Base-by-base conservation (phyloP, 1,140 invertebrate species). In the Hermetia illucens region DNA sequence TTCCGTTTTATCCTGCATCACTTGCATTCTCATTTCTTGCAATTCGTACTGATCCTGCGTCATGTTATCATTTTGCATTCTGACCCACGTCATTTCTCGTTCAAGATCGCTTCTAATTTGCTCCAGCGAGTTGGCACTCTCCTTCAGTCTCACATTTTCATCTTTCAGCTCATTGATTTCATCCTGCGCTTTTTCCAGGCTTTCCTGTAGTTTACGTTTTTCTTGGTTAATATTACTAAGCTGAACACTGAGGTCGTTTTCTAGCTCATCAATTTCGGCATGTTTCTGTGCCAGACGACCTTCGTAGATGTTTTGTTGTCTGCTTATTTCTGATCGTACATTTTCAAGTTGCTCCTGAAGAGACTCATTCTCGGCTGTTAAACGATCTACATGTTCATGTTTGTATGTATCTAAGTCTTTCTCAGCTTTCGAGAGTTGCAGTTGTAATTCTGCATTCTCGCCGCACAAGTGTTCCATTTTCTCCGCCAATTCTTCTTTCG, bases 211-310 rank as follows among this genome's bases (percentile, higher is more conserved):
- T 4, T 52, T 46, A 30, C 66, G 62, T 5, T 58, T 63, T 51
- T 74, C 68, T 44, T 63, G 63, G 19, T 68, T 57, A 22, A 71
- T 47, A 24, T 67, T 65, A 47, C 72, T 63, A 38, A 75, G 63
- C 52, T 77, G 74, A n/a, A 55, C 59, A 43, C 70, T 72, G 38
- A 75, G 64, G 46, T 76, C 71, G 20, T 55, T 52, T 49, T 77
- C 72, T 30, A 73, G 51, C 44, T 71, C 69, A 43, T 77, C 72
- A 29, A 72, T 62, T 38, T 75, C 71, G 12, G 51, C 61, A 25
- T 62, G 60, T 45, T 69, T 70, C 36, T 64, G 58, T 4, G 58
- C 53, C 43, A 72, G 42, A 33, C 69, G 58, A 21, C 56, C 53
- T 44, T 70, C 66, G 51, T 70, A 65, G 20, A 72, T 66, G 24